These are phyloP conservation scores for Emmelina monodactyla DNA, from an alignment of 2,888 invertebrate species.

Conservation along the genomic window DNA sequence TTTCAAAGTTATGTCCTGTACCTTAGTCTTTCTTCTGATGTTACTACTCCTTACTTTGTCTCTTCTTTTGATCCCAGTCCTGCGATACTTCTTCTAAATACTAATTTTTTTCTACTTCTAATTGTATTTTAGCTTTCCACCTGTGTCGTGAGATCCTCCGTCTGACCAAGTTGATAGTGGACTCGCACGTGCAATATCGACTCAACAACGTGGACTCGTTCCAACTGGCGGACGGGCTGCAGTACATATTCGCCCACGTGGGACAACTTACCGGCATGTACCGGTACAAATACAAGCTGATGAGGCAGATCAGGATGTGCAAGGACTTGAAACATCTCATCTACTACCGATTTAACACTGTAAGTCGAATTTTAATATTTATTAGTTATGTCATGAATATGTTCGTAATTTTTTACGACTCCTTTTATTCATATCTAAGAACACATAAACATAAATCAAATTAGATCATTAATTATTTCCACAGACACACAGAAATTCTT, in stretches of 20 bases:
- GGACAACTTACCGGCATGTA: conserved; percentile 99
- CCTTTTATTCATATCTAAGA: too few relatives aligned
- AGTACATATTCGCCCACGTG: conserved; percentile 99
- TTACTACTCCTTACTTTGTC: too few relatives aligned
- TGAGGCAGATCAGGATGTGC: conserved; percentile 99
- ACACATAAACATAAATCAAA: too few relatives aligned
- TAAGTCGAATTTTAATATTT: conserved; percentile 49
- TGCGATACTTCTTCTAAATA: too few relatives aligned
- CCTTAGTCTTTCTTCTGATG: neutral
- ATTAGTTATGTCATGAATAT: too few relatives aligned
- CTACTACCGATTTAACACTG: conserved; percentile 98
- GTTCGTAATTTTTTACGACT: too few relatives aligned
- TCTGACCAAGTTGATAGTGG: conserved; percentile 97
- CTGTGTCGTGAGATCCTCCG: conserved; percentile 98
- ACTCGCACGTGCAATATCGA: conserved; percentile 99
- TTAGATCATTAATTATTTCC: too few relatives aligned
- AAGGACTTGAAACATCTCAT: conserved; percentile 99
- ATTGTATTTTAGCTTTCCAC: conserved; percentile 84
- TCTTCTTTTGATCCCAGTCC: too few relatives aligned
- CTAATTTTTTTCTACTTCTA: conserved; percentile 4
- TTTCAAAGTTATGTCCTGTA: neutral
- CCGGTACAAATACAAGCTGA: conserved; percentile 97
- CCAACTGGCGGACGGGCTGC: conserved; percentile 96
- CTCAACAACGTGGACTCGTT: conserved; percentile 99
- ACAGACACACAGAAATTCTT: too few relatives aligned